Evolutionary conservation across 2,797 vertebrate genomes (phyloP).

Genomic region (Tiaroga cobitis): DNA sequence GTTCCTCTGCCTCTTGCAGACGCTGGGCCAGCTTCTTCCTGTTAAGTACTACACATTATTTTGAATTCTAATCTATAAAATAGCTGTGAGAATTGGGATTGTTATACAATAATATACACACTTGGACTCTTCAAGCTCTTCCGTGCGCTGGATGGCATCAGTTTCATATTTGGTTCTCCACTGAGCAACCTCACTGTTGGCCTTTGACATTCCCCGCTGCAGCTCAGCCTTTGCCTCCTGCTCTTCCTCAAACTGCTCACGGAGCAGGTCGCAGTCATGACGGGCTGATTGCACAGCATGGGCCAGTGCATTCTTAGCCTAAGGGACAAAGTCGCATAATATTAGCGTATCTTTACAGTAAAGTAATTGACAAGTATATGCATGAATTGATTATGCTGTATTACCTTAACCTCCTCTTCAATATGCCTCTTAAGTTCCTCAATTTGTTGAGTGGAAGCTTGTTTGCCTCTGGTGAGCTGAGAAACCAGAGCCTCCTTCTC

Average conservation of each 20-base stretch:
- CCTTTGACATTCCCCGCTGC: slow-evolving; percentile 79
- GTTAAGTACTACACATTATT: background rate
- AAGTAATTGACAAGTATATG: background rate
- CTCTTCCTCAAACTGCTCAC: slow-evolving; percentile 85
- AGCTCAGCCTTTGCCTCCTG: slow-evolving; percentile 80
- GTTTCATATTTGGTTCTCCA: slow-evolving; percentile 24
- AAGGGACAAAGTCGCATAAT: background rate
- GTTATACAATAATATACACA: background rate
- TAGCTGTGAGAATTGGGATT: background rate
- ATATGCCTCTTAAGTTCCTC: background rate
- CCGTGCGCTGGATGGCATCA: slow-evolving; percentile 38
- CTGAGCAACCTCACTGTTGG: slow-evolving; percentile 67
- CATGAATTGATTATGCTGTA: background rate
- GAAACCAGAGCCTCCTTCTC: slow-evolving; percentile 17
- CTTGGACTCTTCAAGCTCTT: slow-evolving; percentile 69
- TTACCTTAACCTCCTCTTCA: slow-evolving; percentile 18
- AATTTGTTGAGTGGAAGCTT: slow-evolving; percentile 13
- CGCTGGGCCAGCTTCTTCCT: slow-evolving; percentile 84
- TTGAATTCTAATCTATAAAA: background rate
- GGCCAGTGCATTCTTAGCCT: slow-evolving; percentile 88
- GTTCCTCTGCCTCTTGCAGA: slow-evolving; percentile 63
- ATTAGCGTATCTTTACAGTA: background rate
- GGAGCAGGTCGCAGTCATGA: slow-evolving; percentile 84
- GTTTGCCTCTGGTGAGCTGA: slow-evolving; percentile 21
- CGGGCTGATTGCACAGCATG: slow-evolving; percentile 83